Base-by-base conservation (phyloP, 2,888 invertebrate genomes). In the Rhorus exstirpatorius region DNA sequence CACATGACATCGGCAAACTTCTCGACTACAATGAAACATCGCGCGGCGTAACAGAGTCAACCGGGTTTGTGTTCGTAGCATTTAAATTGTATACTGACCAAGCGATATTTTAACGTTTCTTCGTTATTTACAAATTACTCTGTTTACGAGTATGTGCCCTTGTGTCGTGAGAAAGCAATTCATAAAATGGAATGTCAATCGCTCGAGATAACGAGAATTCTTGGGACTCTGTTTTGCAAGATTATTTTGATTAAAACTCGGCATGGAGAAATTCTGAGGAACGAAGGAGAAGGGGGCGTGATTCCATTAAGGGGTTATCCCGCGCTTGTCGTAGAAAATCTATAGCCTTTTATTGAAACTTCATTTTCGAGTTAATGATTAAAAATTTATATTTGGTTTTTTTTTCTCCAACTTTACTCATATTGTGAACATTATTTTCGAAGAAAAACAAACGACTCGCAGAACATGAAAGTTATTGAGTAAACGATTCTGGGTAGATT, bases 61-160 rank as follows among this genome's bases (percentile, higher is more conserved):
- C 49, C 31, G 14, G 46, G 60, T 76, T 46, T 21, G 58, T 31
- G 17, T 72, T 51, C 3, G 21, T 21, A 65, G 58, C 53, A 67
- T 58, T 81, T 65, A 58, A 49, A 79, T 53, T 17, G 26, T 24
- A 8, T 24, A 65, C 24, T n/a, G 19, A 14, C 4, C 19, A 41
- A 72, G 35, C 38, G 51, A 41, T 10, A 8, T 26, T 60, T 65
- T 3, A 61, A 65, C 44, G 44, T 51, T 72, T 75, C 19, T 76
- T 41, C 41, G 24, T 65, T 81, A 77, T 67, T 77, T 81, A 77
- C 76, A 65, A 76, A 70, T 24, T 58, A 55, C 19, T 67, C 60
- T 58, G 44, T 81, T 72, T 60, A 67, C 53, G 14, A 55, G 24
- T 10, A 1, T 44, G 55, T n/a, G 7, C 26, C 10, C 12, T 38